Conservation (phyloP, 2,113 vertebrate genomes). For the Festucalex cinctus region DNA sequence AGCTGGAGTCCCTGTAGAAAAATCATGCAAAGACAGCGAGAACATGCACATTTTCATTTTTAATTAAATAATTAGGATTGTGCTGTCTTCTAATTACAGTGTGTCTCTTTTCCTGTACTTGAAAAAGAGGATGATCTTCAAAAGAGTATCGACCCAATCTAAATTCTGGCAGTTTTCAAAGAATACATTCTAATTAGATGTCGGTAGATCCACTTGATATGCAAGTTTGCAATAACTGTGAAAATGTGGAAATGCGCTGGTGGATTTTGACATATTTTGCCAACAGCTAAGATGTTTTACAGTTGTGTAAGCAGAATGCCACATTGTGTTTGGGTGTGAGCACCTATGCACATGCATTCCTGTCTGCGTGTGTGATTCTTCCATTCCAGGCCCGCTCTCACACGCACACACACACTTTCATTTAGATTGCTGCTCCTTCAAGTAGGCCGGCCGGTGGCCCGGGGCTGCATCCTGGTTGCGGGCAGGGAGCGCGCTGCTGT, state of each 20-base stretch:
- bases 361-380: conserved; percentile 25
- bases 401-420: conserved; percentile 43
- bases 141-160: too few species aligned
- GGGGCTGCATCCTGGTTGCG: conserved; percentile 60
- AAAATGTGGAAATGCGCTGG: not conserved
- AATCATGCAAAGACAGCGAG: too few species aligned
- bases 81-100: too few species aligned
- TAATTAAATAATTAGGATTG: too few species aligned
- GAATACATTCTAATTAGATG: too few species aligned
- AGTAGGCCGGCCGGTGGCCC: conserved; percentile 60
- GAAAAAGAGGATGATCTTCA: too few species aligned
- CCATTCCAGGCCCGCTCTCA: conserved; percentile 31
- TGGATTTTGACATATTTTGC: not conserved
- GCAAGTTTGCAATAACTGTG: too few species aligned
- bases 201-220: too few species aligned
- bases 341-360: conserved; percentile 13
- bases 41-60: too few species aligned
- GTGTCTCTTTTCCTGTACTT: too few species aligned
- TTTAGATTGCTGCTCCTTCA: conserved; percentile 47
- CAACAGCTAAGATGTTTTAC: not conserved
- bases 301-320: not conserved
- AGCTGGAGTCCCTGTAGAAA: too few species aligned
- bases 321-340: conserved; percentile 12
- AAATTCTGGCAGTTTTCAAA: too few species aligned
- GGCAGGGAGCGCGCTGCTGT: conserved; percentile 47